Base-by-base conservation (phyloP, 2,797 vertebrate species). In the Sebastes alutus region DNA sequence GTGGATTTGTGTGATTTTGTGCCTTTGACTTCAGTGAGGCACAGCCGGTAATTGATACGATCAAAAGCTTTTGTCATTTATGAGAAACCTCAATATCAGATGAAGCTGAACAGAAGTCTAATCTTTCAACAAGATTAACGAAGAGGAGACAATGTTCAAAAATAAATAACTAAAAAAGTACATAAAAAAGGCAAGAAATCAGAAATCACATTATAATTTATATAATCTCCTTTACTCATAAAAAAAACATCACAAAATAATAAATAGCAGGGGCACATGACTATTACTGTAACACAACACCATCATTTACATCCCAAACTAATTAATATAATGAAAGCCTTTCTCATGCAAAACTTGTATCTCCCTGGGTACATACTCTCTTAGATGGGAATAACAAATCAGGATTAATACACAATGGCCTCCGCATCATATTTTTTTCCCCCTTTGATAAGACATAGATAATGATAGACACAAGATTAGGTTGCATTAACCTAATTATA, bases 41-140 rank as follows among this genome's bases (percentile, higher is more conserved):
- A 62, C 71, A 81, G 76, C 79, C 67, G 66, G 71, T 90, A 89
- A 88, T 93, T 92, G 92, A 94, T 92, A 94, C 81, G 73, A 95
- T 93, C 89, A 90, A 88, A 86, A 83, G 83, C 85, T 90, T 95
- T 93, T 92, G 89, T 92, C 94, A 84, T 94, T 93, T 81, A 92
- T 93, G 87, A 94, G 90, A 93, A 92, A 86, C 68, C 86, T 92
- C 88, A 85, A 83, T 88, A 92, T 93, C 90, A 90, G 90, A 95
- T 94, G 87, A 92, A 82, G 83, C 75, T 35, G 70, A 91, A 91
- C 84, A 84, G 90, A 92, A 90, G 79, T 94, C 73, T 91, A 93
- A 95, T 95, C 91, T 95, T 88, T 91, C 75, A 82, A 89, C 86
- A 85, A 90, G 92, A 94, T 93, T 94, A 94, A 89, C 83, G 89